Conservation (phyloP, 2,888 invertebrate genomes). For the Chesias legatella region DNA sequence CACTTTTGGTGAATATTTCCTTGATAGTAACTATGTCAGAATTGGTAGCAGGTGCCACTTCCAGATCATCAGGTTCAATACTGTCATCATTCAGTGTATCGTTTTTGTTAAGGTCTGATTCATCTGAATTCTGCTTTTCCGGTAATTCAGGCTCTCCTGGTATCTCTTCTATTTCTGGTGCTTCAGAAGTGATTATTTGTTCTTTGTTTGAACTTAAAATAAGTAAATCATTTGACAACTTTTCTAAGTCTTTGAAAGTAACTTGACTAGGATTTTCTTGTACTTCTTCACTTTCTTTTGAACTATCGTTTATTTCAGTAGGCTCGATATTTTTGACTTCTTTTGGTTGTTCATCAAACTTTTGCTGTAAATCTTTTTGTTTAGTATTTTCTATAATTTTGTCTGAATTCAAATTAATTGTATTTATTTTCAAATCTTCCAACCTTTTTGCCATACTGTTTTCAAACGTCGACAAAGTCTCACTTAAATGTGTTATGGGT, state of each 20-base stretch:
- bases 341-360: not conserved
- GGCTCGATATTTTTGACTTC: not conserved
- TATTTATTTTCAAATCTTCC: conserved; percentile 29
- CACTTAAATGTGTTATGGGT: conserved; percentile 14
- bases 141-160: not conserved
- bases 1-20: not conserved
- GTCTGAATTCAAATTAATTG: not conserved
- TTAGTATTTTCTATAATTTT: conserved; percentile 6
- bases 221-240: conserved; percentile 51
- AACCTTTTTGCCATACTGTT: conserved; percentile 37
- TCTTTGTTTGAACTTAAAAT: conserved; percentile 29
- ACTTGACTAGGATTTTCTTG: conserved; percentile 11
- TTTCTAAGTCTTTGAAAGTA: conserved; percentile 51
- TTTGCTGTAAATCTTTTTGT: not conserved
- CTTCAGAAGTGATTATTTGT: conserved; percentile 8
- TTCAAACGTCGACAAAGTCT: conserved; percentile 33
- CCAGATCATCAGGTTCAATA: no score
- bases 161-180: conserved; percentile 1
- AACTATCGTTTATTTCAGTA: not conserved
- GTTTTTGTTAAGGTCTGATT: no score
- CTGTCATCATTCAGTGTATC: no score
- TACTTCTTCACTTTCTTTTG: conserved; percentile 3
- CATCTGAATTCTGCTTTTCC: not conserved
- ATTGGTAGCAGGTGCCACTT: not conserved
- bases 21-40: no score